Evolutionary conservation across 2,888 invertebrate species (phyloP).

Genomic region (Choreutis nemorana): DNA sequence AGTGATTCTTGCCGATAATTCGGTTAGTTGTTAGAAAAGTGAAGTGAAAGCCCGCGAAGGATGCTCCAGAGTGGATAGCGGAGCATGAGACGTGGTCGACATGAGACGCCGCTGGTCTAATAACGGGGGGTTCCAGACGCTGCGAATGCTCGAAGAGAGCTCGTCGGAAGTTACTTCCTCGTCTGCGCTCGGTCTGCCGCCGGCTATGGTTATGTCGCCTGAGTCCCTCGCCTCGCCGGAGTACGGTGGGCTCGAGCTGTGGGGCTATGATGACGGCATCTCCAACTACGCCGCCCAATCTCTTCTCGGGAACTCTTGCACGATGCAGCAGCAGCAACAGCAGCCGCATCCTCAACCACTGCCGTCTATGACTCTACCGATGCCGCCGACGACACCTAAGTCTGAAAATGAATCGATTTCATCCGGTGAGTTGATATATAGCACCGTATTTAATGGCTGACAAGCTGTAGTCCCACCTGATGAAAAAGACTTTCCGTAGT

Average conservation of each 20-base stretch:
- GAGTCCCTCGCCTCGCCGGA: constrained; percentile 79
- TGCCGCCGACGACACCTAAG: constrained; percentile 60
- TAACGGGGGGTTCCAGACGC: constrained; percentile 72
- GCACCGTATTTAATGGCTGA: not conserved
- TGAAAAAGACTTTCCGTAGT: no score
- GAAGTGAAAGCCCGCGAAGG: constrained; percentile 59
- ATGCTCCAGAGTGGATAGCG: constrained; percentile 48
- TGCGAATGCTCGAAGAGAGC: constrained; percentile 75
- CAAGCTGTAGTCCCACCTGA: no score
- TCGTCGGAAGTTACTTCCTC: constrained; percentile 81
- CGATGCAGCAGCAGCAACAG: constrained; percentile 54
- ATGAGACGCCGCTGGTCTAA: constrained; percentile 84
- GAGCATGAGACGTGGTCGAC: constrained; percentile 58
- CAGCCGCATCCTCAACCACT: constrained; percentile 61
- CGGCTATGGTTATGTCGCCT: constrained; percentile 79
- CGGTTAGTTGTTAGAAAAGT: constrained; percentile 56
- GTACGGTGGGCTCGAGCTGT: constrained; percentile 81
- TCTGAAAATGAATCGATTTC: constrained; percentile 64
- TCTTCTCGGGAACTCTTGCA: constrained; percentile 54
- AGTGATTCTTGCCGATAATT: constrained; percentile 48
- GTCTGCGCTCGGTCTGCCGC: constrained; percentile 74
- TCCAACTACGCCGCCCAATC: constrained; percentile 48
- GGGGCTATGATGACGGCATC: constrained; percentile 74
- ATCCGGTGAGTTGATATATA: constrained; percentile 43
- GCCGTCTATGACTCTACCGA: constrained; percentile 58